Evolutionary conservation across 1,140 invertebrate species (phyloP).

Genomic region (Drosophila eugracilis): DNA sequence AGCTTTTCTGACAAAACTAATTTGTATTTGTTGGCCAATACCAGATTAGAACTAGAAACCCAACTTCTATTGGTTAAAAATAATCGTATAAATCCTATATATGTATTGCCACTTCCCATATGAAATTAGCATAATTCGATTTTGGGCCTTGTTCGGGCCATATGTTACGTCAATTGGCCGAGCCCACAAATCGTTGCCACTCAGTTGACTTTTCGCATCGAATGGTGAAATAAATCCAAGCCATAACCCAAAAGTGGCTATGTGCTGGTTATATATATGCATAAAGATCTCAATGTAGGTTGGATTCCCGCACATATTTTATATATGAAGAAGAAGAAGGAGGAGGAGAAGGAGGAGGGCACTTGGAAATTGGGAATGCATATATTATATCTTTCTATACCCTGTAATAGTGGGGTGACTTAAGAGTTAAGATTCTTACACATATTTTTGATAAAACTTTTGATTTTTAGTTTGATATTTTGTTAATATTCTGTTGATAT

Average conservation of each 20-base stretch:
- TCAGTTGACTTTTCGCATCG: constrained; percentile 33
- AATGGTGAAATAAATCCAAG: constrained; percentile 44
- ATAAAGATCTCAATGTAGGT: constrained; percentile 29
- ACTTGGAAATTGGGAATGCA: constrained; percentile 72
- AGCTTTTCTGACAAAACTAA: too few relatives aligned
- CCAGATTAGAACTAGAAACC: too few relatives aligned
- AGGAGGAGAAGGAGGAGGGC: constrained; percentile 32
- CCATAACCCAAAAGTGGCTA: constrained; percentile 17
- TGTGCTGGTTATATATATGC: constrained; percentile 1
- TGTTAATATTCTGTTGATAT: too few relatives aligned
- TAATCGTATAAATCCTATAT: background rate
- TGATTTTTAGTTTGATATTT: background rate
- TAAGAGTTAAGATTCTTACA: too few relatives aligned
- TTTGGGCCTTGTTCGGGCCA: constrained; percentile 14
- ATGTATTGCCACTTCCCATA: constrained; percentile 1
- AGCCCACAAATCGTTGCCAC: constrained; percentile 49
- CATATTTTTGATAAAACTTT: too few relatives aligned
- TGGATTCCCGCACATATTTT: constrained; percentile 74
- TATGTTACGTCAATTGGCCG: constrained; percentile 17
- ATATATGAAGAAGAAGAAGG: too few relatives aligned
- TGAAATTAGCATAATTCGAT: constrained; percentile 8
- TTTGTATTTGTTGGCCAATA: too few relatives aligned
- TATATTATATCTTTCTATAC: constrained; percentile 46
- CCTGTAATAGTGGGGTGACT: background rate
- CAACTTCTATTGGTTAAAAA: background rate